Conservation (phyloP, 2,113 vertebrate species). For the Leptobrachium leishanense region DNA sequence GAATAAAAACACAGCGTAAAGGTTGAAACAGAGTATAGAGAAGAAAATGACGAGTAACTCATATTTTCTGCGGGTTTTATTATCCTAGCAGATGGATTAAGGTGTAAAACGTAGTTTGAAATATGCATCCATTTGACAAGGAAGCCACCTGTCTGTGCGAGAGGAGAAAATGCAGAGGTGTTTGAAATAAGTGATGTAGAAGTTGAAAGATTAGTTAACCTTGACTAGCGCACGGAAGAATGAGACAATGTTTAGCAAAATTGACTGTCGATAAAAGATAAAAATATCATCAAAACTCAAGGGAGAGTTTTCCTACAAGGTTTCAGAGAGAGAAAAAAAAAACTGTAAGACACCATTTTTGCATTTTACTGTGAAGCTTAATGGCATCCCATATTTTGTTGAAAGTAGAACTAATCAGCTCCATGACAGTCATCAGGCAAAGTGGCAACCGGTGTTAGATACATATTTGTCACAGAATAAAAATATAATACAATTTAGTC, state of each 20-base stretch:
- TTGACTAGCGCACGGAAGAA: too few relatives aligned
- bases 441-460: too few relatives aligned
- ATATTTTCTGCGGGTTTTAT: conserved; percentile 12
- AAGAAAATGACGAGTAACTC: conserved; percentile 3
- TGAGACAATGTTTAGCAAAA: neutral
- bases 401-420: too few relatives aligned
- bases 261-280: neutral
- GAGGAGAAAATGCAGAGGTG: neutral
- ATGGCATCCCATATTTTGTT: too few relatives aligned
- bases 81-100: conserved; percentile 33
- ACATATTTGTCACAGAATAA: too few relatives aligned
- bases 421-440: too few relatives aligned
- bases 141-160: conserved; percentile 24
- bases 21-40: neutral
- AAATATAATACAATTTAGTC: too few relatives aligned
- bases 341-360: too few relatives aligned
- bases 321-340: too few relatives aligned
- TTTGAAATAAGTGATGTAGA: neutral
- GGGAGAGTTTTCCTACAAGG: too few relatives aligned
- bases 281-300: too few relatives aligned
- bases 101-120: conserved; percentile 27
- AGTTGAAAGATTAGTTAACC: neutral
- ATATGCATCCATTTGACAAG: conserved; percentile 25
- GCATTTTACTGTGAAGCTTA: too few relatives aligned
- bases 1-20: neutral